phyloP scores from a whole-genome alignment of 2,888 invertebrate genomes.

The Oxytorus armatus region DNA sequence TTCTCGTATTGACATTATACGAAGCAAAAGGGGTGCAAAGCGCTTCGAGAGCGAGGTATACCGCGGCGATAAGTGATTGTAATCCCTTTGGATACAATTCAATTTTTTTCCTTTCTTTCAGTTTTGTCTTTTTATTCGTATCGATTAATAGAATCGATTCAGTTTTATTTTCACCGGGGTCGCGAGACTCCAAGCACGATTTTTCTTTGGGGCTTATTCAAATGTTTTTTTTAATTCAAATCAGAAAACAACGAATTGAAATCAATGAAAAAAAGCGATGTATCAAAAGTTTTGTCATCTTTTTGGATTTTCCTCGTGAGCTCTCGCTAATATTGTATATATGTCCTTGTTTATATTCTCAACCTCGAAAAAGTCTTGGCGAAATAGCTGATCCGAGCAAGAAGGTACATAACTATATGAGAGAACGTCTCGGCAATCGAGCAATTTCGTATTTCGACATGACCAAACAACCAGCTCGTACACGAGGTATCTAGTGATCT shows the following conservation, averaged over 20 bases:
- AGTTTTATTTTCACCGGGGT: constrained; percentile 36
- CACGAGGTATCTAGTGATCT: constrained; percentile 77
- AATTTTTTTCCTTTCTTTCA: constrained; percentile 47
- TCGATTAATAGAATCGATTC: constrained; percentile 65
- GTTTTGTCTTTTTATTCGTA: constrained; percentile 24
- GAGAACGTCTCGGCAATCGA: constrained; percentile 64
- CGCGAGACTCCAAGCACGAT: not conserved
- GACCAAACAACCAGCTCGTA: constrained; percentile 73
- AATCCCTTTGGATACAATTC: constrained; percentile 65
- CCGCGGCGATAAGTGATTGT: constrained; percentile 65
- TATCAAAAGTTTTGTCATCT: not conserved
- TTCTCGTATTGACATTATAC: constrained; percentile 69
- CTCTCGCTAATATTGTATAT: constrained; percentile 8
- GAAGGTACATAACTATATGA: constrained; percentile 23
- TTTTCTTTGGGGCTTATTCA: not conserved
- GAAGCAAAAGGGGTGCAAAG: constrained; percentile 62
- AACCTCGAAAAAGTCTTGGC: constrained; percentile 50
- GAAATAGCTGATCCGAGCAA: constrained; percentile 56
- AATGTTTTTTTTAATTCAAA: not conserved
- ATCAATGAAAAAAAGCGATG: too few relatives aligned
- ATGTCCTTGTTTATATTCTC: constrained; percentile 56
- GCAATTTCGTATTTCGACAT: constrained; percentile 80
- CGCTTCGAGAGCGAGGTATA: constrained; percentile 18
- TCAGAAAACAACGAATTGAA: too few relatives aligned
- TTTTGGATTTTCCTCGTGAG: not conserved